A percentile compares a stretch with the other conserved stretches of the same genome.
Evolutionary conservation across 1,140 invertebrate species (phyloP).

Genomic region (Drosophila bipectinata): DNA sequence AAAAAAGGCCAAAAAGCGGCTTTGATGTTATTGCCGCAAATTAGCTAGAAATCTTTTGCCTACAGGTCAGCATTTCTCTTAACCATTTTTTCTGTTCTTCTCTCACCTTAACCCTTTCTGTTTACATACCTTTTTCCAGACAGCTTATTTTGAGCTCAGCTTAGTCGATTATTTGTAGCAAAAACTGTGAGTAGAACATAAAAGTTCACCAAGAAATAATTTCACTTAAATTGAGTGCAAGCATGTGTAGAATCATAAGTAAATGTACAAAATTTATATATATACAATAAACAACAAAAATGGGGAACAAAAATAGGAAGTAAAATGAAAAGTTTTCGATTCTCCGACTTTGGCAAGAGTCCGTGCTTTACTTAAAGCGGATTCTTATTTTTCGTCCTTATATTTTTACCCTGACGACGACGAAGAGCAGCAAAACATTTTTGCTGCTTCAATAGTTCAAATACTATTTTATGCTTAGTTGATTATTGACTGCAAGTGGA

Average conservation of each 20-base stretch:
- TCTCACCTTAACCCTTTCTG: background rate
- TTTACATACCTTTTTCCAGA: slow-evolving; percentile 7
- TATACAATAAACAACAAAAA: slow-evolving; percentile 17
- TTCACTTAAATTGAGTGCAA: slow-evolving; percentile 78
- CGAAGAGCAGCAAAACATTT: slow-evolving; percentile 63
- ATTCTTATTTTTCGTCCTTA: slow-evolving; percentile 49
- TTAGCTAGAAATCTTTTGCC: slow-evolving; percentile 79
- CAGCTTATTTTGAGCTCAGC: slow-evolving; percentile 19
- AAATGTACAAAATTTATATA: slow-evolving; percentile 22
- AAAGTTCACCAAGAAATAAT: slow-evolving; percentile 68
- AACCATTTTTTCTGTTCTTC: slow-evolving; percentile 44
- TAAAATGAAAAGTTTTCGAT: slow-evolving; percentile 32
- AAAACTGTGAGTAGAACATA: slow-evolving; percentile 47
- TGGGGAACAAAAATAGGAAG: slow-evolving; percentile 12
- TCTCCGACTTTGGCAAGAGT: slow-evolving; percentile 38
- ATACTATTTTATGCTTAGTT: slow-evolving; percentile 83
- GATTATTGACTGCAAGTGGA: slow-evolving; percentile 76
- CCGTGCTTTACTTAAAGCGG: slow-evolving; percentile 66
- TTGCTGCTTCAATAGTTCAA: slow-evolving; percentile 82
- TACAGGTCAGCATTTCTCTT: slow-evolving; percentile 47
- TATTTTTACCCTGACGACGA: slow-evolving; percentile 21
- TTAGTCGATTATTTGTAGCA: slow-evolving; percentile 30
- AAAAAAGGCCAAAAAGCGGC: slow-evolving; percentile 65
- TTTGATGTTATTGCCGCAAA: slow-evolving; percentile 81
- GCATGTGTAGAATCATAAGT: slow-evolving; percentile 78